phyloP scores from a whole-genome alignment of 2,888 invertebrate genomes.

The Eupithecia subfuscata region DNA sequence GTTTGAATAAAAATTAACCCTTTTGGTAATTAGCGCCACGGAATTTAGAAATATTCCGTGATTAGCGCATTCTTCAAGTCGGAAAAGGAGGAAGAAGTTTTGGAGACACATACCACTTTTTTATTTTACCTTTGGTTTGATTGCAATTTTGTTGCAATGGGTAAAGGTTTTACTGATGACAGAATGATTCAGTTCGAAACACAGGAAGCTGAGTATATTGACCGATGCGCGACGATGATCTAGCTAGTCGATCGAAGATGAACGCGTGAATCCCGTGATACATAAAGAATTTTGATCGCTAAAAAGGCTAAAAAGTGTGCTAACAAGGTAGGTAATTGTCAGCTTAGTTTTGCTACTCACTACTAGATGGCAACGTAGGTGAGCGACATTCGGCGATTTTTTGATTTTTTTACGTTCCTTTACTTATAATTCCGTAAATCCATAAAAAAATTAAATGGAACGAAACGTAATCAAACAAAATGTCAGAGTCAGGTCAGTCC shows the following conservation, averaged over 20 bases:
- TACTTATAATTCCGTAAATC: background rate
- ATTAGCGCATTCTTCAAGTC: background rate
- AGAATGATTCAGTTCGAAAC: background rate
- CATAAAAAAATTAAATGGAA: background rate
- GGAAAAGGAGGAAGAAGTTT: background rate
- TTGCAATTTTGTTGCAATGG: background rate
- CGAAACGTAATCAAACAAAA: slow-evolving; percentile 17
- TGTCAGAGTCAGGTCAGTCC: slow-evolving; percentile 11
- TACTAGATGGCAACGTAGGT: background rate
- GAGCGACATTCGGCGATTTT: background rate
- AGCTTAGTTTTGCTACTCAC: background rate
- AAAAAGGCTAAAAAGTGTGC: too few species aligned
- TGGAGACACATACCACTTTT: background rate
- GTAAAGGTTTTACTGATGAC: background rate
- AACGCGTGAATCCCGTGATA: background rate
- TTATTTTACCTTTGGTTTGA: background rate
- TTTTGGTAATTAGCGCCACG: slow-evolving; percentile 23
- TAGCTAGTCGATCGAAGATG: background rate
- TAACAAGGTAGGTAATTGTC: too few species aligned
- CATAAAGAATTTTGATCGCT: too few species aligned
- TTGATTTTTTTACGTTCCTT: background rate
- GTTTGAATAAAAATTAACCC: slow-evolving; percentile 32
- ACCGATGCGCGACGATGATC: background rate
- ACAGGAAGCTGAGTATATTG: background rate
- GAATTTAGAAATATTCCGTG: too few species aligned